phyloP scores from a whole-genome alignment of 2,888 invertebrate species.

The Operophtera brumata region DNA sequence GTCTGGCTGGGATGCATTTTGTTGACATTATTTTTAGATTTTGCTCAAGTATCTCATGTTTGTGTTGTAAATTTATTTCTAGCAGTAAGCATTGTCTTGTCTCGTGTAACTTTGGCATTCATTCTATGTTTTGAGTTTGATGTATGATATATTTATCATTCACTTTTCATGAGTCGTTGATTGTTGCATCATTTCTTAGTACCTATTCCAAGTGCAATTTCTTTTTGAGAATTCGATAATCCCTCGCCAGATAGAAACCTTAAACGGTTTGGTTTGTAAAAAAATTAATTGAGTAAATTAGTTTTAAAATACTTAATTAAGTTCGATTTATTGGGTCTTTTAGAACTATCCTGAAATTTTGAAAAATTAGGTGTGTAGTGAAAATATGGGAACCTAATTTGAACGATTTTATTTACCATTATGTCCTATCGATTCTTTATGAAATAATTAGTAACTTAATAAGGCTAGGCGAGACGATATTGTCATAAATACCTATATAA shows the following conservation, averaged over 20 bases:
- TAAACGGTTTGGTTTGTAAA: slow-evolving; percentile 60
- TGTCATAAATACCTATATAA: slow-evolving; percentile 81
- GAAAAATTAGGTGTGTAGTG: slow-evolving; percentile 63
- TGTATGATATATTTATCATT: slow-evolving; percentile 2
- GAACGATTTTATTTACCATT: slow-evolving; percentile 74
- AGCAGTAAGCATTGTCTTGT: slow-evolving; percentile 58
- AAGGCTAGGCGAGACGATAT: slow-evolving; percentile 82
- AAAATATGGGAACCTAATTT: slow-evolving; percentile 62
- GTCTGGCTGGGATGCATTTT: slow-evolving; percentile 74
- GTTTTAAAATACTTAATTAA: slow-evolving; percentile 48
- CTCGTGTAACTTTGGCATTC: slow-evolving; percentile 39
- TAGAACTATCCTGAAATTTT: slow-evolving; percentile 59
- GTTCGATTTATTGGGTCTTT: slow-evolving; percentile 65
- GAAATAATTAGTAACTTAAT: slow-evolving; percentile 79
- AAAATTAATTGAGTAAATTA: slow-evolving; percentile 46
- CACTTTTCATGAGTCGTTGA: not conserved
- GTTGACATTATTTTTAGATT: slow-evolving; percentile 52
- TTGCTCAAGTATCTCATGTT: slow-evolving; percentile 72
- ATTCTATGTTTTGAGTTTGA: slow-evolving; percentile 9
- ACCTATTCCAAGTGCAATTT: slow-evolving; percentile 29
- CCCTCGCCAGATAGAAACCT: slow-evolving; percentile 71
- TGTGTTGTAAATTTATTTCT: slow-evolving; percentile 66
- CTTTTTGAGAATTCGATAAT: slow-evolving; percentile 36
- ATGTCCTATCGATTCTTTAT: slow-evolving; percentile 80
- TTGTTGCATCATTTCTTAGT: not conserved